Percentiles rank a stretch among this genome's conserved stretches.
Evolutionary conservation across 2,888 invertebrate genomes (phyloP).

Genomic region (Brenthis ino): DNA sequence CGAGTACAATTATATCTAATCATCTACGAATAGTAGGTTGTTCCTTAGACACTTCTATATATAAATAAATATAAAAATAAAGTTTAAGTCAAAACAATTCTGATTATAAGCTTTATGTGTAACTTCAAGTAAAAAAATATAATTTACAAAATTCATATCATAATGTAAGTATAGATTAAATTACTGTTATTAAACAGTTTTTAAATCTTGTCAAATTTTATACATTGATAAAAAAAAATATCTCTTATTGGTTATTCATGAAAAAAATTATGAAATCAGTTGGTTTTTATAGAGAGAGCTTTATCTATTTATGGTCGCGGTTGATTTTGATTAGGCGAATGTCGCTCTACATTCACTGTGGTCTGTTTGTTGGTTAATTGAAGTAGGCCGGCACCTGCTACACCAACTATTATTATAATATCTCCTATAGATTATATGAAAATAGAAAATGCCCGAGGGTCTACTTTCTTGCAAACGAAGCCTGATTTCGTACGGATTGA

Average conservation of each 20-base stretch:
- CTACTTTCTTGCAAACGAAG: constrained; percentile 68
- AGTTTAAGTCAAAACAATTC: too few relatives aligned
- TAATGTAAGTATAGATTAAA: too few relatives aligned
- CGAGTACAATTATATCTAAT: constrained; percentile 8
- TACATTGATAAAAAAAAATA: background rate
- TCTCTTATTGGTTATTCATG: background rate
- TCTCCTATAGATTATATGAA: constrained; percentile 69
- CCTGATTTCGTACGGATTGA: constrained; percentile 61
- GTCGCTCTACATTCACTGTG: constrained; percentile 52
- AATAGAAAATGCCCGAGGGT: constrained; percentile 76
- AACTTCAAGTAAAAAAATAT: too few relatives aligned
- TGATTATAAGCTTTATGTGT: too few relatives aligned
- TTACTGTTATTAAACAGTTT: too few relatives aligned
- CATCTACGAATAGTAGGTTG: background rate
- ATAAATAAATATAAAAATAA: too few relatives aligned
- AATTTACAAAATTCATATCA: too few relatives aligned
- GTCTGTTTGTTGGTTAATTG: constrained; percentile 61
- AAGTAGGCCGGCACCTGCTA: constrained; percentile 59
- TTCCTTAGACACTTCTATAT: background rate
- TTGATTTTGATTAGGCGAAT: constrained; percentile 55
- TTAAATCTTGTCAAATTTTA: too few relatives aligned
- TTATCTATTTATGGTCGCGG: constrained; percentile 41
- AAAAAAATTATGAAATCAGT: constrained; percentile 1
- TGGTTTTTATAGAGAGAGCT: background rate
- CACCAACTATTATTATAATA: constrained; percentile 67